Conservation (phyloP, 2,797 vertebrate genomes). For the Rhinella marina region DNA sequence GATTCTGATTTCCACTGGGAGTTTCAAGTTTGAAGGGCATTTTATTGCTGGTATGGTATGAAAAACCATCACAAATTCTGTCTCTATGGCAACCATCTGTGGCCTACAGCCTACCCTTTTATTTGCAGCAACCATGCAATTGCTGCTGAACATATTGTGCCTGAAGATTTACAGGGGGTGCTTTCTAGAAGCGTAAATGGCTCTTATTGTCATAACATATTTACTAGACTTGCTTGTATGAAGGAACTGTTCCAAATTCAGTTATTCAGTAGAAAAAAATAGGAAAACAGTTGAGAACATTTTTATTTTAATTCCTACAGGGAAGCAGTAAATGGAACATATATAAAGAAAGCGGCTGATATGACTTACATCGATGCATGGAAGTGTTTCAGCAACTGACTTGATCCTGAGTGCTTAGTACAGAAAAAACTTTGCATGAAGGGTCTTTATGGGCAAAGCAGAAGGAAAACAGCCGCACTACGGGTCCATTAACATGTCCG, state of each 20-base stretch:
- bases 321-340: neutral
- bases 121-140: constrained; percentile 32
- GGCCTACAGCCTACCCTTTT: constrained; percentile 50
- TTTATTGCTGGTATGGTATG: constrained; percentile 41
- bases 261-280: neutral
- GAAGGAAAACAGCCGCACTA: too few species aligned
- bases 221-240: neutral
- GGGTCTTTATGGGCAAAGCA: too few species aligned
- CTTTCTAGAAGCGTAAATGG: constrained; percentile 16
- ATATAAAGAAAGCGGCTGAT: neutral
- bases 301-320: neutral
- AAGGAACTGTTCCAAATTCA: neutral
- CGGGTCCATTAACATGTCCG: too few species aligned
- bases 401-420: too few species aligned
- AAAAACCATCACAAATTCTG: constrained; percentile 56
- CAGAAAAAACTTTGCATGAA: too few species aligned
- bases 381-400: neutral
- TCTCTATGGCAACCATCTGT: constrained; percentile 52
- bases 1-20: constrained; percentile 58
- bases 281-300: neutral
- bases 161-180: constrained; percentile 42
- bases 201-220: constrained; percentile 38
- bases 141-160: constrained; percentile 47
- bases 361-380: neutral
- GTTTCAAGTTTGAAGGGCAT: constrained; percentile 55